These are phyloP conservation scores for Polyodon spathula DNA, from an alignment of 2,113 vertebrate species.

Conservation along the genomic window DNA sequence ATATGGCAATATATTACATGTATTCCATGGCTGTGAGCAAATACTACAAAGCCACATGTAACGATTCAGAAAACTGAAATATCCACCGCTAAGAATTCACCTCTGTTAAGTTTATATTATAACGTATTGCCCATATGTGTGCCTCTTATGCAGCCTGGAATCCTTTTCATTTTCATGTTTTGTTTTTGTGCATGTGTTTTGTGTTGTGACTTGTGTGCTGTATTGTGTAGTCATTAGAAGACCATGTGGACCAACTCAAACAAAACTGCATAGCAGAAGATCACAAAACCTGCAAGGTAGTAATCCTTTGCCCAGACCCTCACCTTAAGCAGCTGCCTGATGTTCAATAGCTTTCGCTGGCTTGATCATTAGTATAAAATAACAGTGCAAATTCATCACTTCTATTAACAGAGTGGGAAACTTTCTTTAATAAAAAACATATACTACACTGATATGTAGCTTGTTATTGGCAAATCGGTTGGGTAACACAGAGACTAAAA, in stretches of 20 bases:
- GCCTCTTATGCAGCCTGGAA: background rate
- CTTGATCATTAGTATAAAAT: constrained; percentile 13
- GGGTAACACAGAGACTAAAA: no score
- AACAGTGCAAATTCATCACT: no score
- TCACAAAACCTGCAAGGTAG: constrained; percentile 84
- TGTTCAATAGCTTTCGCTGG: constrained; percentile 43
- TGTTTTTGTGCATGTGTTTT: constrained; percentile 81
- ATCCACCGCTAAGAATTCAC: no score
- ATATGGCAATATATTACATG: no score
- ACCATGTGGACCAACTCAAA: constrained; percentile 84
- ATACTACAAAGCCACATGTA: no score
- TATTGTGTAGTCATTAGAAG: constrained; percentile 90
- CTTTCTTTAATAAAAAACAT: no score
- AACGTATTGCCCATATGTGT: background rate
- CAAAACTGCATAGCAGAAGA: constrained; percentile 83
- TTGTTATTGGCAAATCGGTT: no score
- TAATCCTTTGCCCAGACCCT: constrained; percentile 55
- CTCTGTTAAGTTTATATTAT: no score
- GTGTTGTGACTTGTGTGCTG: constrained; percentile 41
- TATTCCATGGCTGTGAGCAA: no score
- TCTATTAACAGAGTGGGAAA: no score
- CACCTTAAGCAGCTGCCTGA: constrained; percentile 38
- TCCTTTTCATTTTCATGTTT: constrained; percentile 63
- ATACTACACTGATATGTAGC: no score
- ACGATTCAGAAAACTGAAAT: no score